Evolutionary conservation across 2,888 invertebrate genomes (phyloP).

Genomic region (Stenichneumon culpator): DNA sequence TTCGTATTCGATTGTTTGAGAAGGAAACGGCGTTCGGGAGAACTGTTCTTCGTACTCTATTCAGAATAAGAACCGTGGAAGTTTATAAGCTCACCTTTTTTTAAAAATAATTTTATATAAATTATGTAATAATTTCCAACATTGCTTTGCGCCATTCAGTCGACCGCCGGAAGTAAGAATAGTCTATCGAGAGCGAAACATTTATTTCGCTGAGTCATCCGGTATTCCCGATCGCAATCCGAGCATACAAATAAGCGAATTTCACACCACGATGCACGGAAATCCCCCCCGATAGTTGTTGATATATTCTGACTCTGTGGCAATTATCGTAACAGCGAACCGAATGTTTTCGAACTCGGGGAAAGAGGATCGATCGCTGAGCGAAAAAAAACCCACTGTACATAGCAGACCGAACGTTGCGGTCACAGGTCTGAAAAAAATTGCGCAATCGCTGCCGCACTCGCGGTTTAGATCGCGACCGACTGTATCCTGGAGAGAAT

Average conservation of each 20-base stretch:
- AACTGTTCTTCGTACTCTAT: neutral
- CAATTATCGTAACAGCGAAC: conserved; percentile 66
- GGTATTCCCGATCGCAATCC: neutral
- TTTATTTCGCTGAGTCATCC: neutral
- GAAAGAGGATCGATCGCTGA: neutral
- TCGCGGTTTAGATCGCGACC: conserved; percentile 25
- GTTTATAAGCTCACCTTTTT: neutral
- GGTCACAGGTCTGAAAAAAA: neutral
- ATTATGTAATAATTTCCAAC: neutral
- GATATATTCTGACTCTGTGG: conserved; percentile 2
- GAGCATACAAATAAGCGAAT: neutral
- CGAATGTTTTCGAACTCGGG: conserved; percentile 69
- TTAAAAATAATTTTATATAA: neutral
- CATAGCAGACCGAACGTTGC: neutral
- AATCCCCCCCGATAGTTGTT: neutral
- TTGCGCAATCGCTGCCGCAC: conserved; percentile 31
- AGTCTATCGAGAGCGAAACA: neutral
- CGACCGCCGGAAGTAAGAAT: neutral
- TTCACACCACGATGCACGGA: conserved; percentile 9
- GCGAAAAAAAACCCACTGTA: neutral
- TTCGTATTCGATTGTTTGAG: conserved; percentile 7
- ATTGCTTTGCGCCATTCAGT: neutral
- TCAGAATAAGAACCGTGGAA: neutral
- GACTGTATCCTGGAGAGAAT: conserved; percentile 9
- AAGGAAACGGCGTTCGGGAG: neutral